Evolutionary conservation across 2,797 vertebrate species (phyloP), one percentile per base, ranked within the genome.

Genomic region (Lacerta agilis): DNA sequence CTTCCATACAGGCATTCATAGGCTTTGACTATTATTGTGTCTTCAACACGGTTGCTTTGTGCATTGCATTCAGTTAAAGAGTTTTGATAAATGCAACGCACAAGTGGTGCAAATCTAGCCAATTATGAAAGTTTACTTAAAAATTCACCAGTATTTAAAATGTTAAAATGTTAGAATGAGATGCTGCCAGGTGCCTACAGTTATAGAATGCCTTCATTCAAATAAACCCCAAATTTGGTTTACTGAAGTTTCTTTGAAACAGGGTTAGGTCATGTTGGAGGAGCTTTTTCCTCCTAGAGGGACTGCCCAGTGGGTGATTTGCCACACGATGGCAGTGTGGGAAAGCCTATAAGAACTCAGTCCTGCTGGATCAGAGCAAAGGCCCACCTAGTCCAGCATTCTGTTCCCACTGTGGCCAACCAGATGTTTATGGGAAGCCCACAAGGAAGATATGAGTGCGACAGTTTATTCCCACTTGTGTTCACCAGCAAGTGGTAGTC

Each of bases 281-380:
- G 18, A 11, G 18, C 3, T 27, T n/a, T 88, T 36, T 61, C 18
- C 25, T 41, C 15, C 43, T 6, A 2, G 11, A 69, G 61, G 23
- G 27, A 27, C 5, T 58, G 45, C 29, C 17, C 1, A 3, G 33
- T 23, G 25, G 25, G 64, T 41, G 6, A 38, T 1, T n/a, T 5
- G 23, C 71, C 87, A 80, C 71, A 15, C 0, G 87, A 83, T 8
- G 87, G 83, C 87, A 80, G 55, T 75, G n/a, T 73, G 36, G 38
- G 41, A 23, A 64, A 64, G 20, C 17, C 61, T 55, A 15, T 55
- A 15, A 15, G 49, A 55, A 55, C 49, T 55, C 49, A 55, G 49
- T 55, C 61, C 61, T 64, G 20, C 61, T 64, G 61, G 61, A 64
- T 64, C 61, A 64, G 61, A 64, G 17, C 1, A 61, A 61, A 23